A percentile compares a stretch with the other conserved stretches of the same genome.
Evolutionary conservation across 1,140 invertebrate genomes (phyloP).

Genomic region (Schmidtea mediterranea): DNA sequence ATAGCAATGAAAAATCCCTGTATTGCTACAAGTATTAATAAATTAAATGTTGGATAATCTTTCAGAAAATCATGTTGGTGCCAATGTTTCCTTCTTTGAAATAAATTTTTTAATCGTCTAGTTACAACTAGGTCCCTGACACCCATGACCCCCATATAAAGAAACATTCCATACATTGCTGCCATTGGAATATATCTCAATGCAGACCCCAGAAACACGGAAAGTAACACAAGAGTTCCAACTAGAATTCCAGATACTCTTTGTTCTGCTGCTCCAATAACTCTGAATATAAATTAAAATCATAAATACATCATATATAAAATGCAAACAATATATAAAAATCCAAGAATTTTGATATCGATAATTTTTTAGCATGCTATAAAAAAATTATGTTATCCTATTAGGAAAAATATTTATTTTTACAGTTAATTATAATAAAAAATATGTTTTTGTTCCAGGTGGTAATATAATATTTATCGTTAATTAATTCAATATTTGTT

Average conservation of each 20-base stretch:
- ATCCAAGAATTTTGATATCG: too few species aligned
- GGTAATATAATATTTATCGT: too few species aligned
- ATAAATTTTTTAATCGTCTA: neutral
- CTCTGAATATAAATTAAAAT: neutral
- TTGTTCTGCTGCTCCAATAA: constrained; percentile 2
- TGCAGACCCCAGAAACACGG: neutral
- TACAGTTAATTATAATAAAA: too few species aligned
- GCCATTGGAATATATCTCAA: neutral
- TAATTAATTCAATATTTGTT: too few species aligned
- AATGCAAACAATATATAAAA: too few species aligned
- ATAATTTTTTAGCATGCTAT: too few species aligned
- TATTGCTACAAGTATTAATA: neutral
- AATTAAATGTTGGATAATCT: neutral
- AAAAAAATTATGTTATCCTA: neutral
- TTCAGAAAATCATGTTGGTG: neutral
- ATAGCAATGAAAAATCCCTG: neutral
- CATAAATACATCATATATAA: too few species aligned
- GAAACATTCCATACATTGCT: constrained; percentile 3
- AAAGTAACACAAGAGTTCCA: neutral
- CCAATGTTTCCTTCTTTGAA: neutral
- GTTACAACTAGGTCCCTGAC: neutral
- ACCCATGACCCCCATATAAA: neutral
- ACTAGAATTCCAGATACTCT: neutral
- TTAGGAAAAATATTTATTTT: too few species aligned
- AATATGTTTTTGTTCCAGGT: too few species aligned